Conservation (phyloP, 92 coral and sea anemone species). For the Meandrina meandrites region DNA sequence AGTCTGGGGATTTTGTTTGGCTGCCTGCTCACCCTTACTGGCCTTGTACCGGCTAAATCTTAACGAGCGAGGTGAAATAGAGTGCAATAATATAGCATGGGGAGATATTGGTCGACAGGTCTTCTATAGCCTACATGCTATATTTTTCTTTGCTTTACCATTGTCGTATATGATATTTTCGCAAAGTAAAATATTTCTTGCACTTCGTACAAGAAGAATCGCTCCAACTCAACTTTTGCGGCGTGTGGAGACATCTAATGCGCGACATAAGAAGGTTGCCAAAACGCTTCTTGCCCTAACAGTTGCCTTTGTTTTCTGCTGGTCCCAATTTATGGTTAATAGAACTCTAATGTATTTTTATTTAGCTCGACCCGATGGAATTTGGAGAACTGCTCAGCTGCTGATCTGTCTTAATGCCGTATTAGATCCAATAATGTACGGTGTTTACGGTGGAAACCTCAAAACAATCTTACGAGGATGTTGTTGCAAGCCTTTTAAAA, state of each 20-base stretch:
- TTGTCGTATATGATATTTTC: neutral
- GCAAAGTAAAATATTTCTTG: conserved; percentile 1
- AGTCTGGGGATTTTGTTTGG: neutral
- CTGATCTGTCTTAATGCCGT: conserved; percentile 5
- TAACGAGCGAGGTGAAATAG: neutral
- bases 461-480: neutral
- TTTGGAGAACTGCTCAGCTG: neutral
- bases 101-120: conserved; percentile 30
- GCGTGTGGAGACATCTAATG: neutral
- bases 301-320: conserved; percentile 9
- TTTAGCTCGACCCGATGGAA: neutral
- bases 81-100: conserved; percentile 25
- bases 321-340: conserved; percentile 17
- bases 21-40: neutral
- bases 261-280: conserved; percentile 8
- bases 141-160: conserved; percentile 8
- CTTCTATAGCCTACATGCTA: conserved; percentile 20
- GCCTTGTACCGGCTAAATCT: neutral
- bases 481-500: neutral
- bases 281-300: conserved; percentile 24
- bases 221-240: neutral
- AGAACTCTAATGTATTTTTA: neutral
- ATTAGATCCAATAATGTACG: conserved; percentile 7
- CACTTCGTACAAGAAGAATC: neutral
- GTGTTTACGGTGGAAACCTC: conserved; percentile 15